Evolutionary conservation across 2,113 vertebrate species (phyloP).

Genomic region (Orientallactaga bullata): DNA sequence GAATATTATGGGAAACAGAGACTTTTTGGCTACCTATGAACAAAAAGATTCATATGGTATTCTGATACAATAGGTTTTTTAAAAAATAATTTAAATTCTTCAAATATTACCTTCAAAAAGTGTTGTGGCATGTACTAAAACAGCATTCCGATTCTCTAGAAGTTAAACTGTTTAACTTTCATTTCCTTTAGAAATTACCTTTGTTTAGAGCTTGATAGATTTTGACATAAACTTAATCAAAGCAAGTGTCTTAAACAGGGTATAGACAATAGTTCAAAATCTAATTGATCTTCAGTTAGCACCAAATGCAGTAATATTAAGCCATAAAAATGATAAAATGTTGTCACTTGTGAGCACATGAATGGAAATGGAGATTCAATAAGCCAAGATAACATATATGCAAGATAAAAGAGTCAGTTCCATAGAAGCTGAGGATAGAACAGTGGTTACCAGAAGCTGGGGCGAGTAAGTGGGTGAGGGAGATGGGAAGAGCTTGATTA

Average conservation of each 20-base stretch:
- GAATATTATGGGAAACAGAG: not conserved
- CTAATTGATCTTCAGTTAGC: not conserved
- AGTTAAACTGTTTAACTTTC: slow-evolving; percentile 18
- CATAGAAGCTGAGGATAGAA: not conserved
- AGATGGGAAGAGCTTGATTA: not conserved
- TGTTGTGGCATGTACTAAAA: not conserved
- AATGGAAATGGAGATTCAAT: not conserved
- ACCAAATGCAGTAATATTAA: not conserved
- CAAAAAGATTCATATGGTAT: not conserved
- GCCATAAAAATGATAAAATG: not conserved
- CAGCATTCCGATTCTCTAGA: not conserved
- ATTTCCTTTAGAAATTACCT: slow-evolving; percentile 21
- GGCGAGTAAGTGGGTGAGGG: not conserved
- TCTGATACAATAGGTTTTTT: not conserved
- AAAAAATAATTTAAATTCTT: slow-evolving; percentile 2
- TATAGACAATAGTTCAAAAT: not conserved
- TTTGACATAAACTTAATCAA: slow-evolving; percentile 17
- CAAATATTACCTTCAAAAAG: slow-evolving; percentile 8
- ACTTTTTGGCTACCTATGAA: not conserved
- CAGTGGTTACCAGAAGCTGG: not conserved
- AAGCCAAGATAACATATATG: not conserved
- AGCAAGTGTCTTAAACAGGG: slow-evolving; percentile 25
- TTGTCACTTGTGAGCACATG: not conserved
- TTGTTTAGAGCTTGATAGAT: slow-evolving; percentile 33
- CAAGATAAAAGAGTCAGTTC: not conserved